phyloP scores from a whole-genome alignment of 1,140 invertebrate genomes.

The Drosophila seguyi region DNA sequence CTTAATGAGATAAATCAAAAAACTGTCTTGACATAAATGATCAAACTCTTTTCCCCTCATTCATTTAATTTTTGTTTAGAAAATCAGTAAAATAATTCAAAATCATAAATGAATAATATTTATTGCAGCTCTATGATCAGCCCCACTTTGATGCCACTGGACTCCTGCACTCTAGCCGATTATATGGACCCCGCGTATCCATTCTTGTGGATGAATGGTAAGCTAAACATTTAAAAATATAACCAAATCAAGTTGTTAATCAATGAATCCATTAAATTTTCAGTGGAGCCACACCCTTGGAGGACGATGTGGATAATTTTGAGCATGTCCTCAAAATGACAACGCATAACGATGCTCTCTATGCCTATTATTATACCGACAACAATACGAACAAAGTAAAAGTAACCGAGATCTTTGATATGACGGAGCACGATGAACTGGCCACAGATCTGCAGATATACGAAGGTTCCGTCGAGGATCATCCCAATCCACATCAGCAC shows the following conservation, averaged over 20 bases:
- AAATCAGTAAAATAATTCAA: background rate
- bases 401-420: slow-evolving; percentile 94
- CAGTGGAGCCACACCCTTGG: slow-evolving; percentile 66
- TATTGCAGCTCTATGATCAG: slow-evolving; percentile 70
- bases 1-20: background rate
- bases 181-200: slow-evolving; percentile 79
- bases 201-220: slow-evolving; percentile 82
- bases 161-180: slow-evolving; percentile 72
- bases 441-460: slow-evolving; percentile 71
- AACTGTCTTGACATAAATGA: background rate
- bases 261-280: background rate
- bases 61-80: background rate
- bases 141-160: slow-evolving; percentile 82
- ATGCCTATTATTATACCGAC: slow-evolving; percentile 96
- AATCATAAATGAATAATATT: background rate
- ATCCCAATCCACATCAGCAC: slow-evolving; percentile 66
- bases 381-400: slow-evolving; percentile 92
- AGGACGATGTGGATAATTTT: slow-evolving; percentile 90
- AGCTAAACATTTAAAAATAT: background rate
- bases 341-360: slow-evolving; percentile 93
- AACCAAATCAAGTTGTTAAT: background rate
- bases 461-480: slow-evolving; percentile 67
- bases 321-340: slow-evolving; percentile 94
- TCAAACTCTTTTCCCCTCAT: background rate
- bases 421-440: slow-evolving; percentile 88